These are phyloP conservation scores for Antheraea yamamai DNA, from an alignment of 2,888 invertebrate genomes.

Conservation along the genomic window DNA sequence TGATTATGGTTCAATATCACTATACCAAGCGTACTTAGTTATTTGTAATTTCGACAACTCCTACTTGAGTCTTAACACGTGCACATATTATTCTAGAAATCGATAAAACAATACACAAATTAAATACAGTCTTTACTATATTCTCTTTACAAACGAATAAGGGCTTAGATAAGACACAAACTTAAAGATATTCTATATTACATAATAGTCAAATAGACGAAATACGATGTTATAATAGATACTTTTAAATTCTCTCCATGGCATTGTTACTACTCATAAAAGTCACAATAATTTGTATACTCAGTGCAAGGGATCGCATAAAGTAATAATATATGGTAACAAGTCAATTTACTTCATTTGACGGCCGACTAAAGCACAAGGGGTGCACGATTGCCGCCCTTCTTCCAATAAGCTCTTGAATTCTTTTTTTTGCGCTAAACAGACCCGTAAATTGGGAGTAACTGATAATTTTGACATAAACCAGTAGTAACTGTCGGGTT, in stretches of 20 bases:
- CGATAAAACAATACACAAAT: no score
- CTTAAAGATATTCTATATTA: no score
- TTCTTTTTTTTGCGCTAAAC: conserved; percentile 59
- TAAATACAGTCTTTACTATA: no score
- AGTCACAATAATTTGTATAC: conserved; percentile 18
- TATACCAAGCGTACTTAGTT: no score
- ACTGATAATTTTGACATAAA: conserved; percentile 80
- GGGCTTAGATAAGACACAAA: no score
- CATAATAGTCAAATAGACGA: no score
- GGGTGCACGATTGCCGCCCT: conserved; percentile 52
- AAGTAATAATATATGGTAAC: conserved; percentile 67
- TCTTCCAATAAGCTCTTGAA: conserved; percentile 59
- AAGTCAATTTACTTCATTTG: conserved; percentile 71
- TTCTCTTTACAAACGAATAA: no score
- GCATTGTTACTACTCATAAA: conserved; percentile 23
- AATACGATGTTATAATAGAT: not conserved
- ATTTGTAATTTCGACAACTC: no score
- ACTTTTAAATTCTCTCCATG: not conserved
- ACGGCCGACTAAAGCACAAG: conserved; percentile 37
- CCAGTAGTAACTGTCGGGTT: conserved; percentile 72
- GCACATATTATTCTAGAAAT: no score
- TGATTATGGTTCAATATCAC: no score
- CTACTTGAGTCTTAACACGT: no score
- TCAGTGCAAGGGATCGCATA: conserved; percentile 25
- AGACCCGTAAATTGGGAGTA: conserved; percentile 70